Evolutionary conservation across 2,888 invertebrate species (phyloP).

Genomic region (Poecilobothrus nobilitatus): DNA sequence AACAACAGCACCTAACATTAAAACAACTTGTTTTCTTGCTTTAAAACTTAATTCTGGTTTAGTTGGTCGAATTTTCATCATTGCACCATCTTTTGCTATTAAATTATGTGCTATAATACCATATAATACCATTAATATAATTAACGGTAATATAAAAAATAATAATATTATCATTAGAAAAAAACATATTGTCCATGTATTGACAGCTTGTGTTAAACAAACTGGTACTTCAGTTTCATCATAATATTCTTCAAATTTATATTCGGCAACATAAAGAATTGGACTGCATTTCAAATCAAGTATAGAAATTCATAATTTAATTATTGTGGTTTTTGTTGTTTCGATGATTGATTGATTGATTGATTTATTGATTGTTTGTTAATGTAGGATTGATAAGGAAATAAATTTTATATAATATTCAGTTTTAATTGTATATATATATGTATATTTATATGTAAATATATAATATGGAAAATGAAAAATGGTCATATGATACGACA

Average conservation of each 20-base stretch:
- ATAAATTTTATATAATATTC: no score
- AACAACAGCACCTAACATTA: conserved; percentile 81
- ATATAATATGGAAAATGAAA: no score
- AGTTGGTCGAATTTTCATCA: conserved; percentile 57
- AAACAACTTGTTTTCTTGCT: conserved; percentile 72
- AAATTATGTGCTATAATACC: conserved; percentile 75
- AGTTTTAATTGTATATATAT: no score
- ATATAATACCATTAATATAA: conserved; percentile 72
- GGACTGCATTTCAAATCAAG: conserved; percentile 53
- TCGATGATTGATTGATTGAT: no score
- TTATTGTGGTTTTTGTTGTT: no score
- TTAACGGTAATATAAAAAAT: conserved; percentile 72
- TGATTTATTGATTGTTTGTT: no score
- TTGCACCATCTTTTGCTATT: conserved; percentile 57
- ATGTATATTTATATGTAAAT: no score
- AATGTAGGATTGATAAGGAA: no score
- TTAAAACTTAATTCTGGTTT: conserved; percentile 65
- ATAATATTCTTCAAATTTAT: conserved; percentile 56
- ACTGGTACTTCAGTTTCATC: conserved; percentile 64
- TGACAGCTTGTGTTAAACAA: conserved; percentile 71
- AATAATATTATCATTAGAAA: conserved; percentile 69
- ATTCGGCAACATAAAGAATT: conserved; percentile 67
- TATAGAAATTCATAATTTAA: no score
- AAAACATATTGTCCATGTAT: conserved; percentile 67
- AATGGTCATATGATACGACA: no score